phyloP scores from a whole-genome alignment of 1,140 invertebrate genomes.

The Caenorhabditis latens region DNA sequence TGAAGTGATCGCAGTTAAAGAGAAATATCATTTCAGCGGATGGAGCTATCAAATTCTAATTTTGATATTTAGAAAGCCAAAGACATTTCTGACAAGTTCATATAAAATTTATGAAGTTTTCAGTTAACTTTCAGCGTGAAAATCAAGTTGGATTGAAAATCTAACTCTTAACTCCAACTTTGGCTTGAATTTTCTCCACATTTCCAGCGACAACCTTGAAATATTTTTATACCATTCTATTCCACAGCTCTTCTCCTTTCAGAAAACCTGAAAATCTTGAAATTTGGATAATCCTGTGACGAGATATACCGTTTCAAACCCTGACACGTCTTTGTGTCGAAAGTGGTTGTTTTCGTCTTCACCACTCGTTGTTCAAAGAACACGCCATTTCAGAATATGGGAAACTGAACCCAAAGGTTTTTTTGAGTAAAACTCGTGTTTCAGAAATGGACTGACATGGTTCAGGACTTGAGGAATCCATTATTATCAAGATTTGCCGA shows the following conservation, averaged over 20 bases:
- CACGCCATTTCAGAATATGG: not conserved
- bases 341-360: constrained; percentile 10
- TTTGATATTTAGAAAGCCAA: not conserved
- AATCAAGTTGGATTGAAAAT: not conserved
- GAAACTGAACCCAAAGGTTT: not conserved
- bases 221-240: not conserved
- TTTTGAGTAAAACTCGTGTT: not conserved
- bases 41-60: not conserved
- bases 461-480: not conserved
- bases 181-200: not conserved
- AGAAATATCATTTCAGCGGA: not conserved
- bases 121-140: not conserved
- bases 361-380: not conserved
- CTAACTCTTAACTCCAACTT: constrained; percentile 3
- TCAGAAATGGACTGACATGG: not conserved
- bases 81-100: not conserved
- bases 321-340: not conserved
- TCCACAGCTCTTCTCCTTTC: not conserved
- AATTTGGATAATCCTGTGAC: no score
- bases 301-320: not conserved
- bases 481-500: no score
- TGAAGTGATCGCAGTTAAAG: not conserved
- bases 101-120: not conserved
- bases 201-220: not conserved
- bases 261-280: no score